Evolutionary conservation across 2,888 invertebrate genomes (phyloP).

Genomic region (Trachelus stipa): DNA sequence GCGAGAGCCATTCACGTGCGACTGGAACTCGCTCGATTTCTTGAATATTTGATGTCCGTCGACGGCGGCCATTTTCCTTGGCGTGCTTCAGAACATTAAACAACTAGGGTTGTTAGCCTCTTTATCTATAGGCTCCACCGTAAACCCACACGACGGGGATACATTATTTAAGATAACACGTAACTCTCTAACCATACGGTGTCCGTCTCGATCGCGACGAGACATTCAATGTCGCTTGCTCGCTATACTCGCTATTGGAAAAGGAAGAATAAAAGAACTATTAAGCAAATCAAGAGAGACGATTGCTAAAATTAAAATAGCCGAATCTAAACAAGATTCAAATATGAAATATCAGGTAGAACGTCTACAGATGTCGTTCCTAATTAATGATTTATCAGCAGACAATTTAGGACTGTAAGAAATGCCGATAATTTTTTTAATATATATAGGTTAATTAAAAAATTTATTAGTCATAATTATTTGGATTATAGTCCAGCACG

Average conservation of each 20-base stretch:
- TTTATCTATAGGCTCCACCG: constrained; percentile 46
- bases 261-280: neutral
- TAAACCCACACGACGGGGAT: constrained; percentile 40
- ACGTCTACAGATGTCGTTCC: neutral
- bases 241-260: neutral
- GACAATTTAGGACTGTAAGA: neutral
- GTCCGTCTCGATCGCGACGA: neutral
- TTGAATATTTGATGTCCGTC: constrained; percentile 53
- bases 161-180: constrained; percentile 52
- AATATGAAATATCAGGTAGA: neutral
- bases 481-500: no score
- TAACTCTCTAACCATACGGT: constrained; percentile 26
- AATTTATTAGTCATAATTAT: no score
- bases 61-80: constrained; percentile 49
- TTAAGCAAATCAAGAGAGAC: neutral
- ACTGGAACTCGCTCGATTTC: constrained; percentile 22
- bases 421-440: neutral
- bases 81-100: constrained; percentile 55
- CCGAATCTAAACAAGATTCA: neutral
- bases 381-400: neutral
- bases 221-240: neutral
- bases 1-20: constrained; percentile 2
- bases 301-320: neutral
- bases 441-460: no score
- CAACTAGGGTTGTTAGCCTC: constrained; percentile 58